Conservation (phyloP, 2,113 vertebrate genomes). For the Elephantulus edwardii region DNA sequence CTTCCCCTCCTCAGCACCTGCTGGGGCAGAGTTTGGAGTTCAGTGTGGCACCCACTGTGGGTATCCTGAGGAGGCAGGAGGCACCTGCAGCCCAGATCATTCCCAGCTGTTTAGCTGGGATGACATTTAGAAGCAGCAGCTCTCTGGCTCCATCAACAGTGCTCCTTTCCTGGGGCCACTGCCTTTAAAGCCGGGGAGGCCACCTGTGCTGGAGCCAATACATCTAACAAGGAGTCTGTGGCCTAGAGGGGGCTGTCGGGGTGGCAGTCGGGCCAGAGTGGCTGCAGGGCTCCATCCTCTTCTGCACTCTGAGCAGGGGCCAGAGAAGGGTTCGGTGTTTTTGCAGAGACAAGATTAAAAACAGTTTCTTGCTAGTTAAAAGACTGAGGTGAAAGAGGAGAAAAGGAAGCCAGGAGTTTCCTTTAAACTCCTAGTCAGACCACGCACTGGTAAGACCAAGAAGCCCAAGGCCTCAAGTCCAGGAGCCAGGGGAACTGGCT, state of each 20-base stretch:
- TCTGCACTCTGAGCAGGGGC: background rate
- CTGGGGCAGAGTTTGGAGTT: too few relatives aligned
- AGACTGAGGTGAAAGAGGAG: background rate
- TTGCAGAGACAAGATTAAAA: fast-evolving
- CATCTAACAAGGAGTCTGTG: background rate
- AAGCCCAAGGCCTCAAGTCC: background rate
- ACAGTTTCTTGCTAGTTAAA: background rate
- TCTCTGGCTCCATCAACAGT: fast-evolving
- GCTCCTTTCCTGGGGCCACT: background rate
- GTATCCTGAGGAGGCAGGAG: background rate
- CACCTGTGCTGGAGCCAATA: fast-evolving
- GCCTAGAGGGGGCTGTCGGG: too few relatives aligned
- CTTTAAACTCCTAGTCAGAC: background rate
- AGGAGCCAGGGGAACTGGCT: background rate
- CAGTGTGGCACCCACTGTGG: background rate
- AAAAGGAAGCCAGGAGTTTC: background rate
- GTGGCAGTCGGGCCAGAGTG: too few relatives aligned
- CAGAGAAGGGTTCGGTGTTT: background rate
- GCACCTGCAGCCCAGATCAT: background rate
- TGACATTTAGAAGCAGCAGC: background rate
- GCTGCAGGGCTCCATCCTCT: background rate
- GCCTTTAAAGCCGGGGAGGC: background rate
- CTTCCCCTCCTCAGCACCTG: too few relatives aligned
- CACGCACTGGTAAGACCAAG: background rate
- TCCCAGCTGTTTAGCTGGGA: background rate